phyloP scores from a whole-genome alignment of 1,140 invertebrate species.

The Hylyphantes graminicola region DNA sequence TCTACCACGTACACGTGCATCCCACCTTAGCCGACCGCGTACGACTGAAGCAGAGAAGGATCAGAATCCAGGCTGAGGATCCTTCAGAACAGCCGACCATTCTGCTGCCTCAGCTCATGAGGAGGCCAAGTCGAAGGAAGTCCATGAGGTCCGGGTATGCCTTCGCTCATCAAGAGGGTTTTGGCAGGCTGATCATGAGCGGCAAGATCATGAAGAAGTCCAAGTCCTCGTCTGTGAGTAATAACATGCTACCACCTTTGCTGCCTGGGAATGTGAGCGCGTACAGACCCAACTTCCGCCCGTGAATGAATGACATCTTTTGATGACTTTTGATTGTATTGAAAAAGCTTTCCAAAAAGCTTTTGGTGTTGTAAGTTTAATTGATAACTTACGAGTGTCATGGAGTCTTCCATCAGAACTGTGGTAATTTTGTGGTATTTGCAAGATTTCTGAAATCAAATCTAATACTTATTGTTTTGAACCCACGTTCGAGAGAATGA shows the following conservation, averaged over 20 bases:
- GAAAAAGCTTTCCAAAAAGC: no score
- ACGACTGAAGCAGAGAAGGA: conserved; percentile 81
- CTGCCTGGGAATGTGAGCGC: conserved; percentile 29
- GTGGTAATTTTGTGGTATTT: no score
- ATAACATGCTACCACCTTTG: conserved; percentile 52
- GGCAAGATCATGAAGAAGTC: conserved; percentile 89
- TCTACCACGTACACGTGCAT: conserved; percentile 88
- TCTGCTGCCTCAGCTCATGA: conserved; percentile 76
- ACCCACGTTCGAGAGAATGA: no score
- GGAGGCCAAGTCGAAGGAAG: conserved; percentile 83
- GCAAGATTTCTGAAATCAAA: no score
- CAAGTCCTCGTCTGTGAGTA: conserved; percentile 51
- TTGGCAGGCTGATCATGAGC: conserved; percentile 96
- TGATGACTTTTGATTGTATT: no score
- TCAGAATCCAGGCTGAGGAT: conserved; percentile 67
- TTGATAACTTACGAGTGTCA: no score
- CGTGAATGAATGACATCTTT: conserved; percentile 6
- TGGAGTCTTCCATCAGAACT: no score
- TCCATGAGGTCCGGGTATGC: conserved; percentile 98
- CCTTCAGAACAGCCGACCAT: conserved; percentile 72
- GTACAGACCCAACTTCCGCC: conserved; percentile 40
- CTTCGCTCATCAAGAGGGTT: conserved; percentile 97
- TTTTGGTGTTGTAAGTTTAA: no score
- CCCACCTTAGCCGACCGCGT: conserved; percentile 93
- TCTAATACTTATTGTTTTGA: no score